Evolutionary conservation across 2,113 vertebrate genomes (phyloP).

Genomic region (Progne subis): DNA sequence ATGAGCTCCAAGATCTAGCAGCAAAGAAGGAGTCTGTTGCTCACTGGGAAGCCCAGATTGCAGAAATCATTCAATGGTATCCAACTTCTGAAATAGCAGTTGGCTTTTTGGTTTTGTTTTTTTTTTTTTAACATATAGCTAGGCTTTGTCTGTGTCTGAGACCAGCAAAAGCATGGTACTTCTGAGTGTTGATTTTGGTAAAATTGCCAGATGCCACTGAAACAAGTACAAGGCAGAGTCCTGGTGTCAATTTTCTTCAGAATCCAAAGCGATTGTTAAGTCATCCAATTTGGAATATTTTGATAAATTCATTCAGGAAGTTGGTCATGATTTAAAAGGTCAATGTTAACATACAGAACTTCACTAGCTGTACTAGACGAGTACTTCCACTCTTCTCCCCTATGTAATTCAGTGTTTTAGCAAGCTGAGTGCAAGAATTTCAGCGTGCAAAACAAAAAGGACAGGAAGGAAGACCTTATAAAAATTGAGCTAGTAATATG

Average conservation of each 20-base stretch:
- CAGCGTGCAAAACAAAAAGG: background rate
- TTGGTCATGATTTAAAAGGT: background rate
- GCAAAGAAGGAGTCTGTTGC: slow-evolving; percentile 94
- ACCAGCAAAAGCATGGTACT: background rate
- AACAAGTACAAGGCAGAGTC: background rate
- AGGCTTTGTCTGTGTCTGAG: background rate
- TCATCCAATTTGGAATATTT: background rate
- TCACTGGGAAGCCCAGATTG: slow-evolving; percentile 98
- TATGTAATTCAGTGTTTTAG: background rate
- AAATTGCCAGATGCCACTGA: background rate
- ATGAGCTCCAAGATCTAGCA: slow-evolving; percentile 89
- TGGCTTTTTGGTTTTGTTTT: too few relatives aligned
- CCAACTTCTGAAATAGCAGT: background rate
- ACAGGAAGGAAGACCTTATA: background rate
- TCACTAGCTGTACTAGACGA: background rate
- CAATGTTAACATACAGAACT: background rate
- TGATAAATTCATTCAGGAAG: background rate
- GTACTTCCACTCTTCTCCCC: background rate
- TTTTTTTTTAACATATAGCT: background rate
- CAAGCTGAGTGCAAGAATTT: background rate
- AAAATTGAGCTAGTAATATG: background rate
- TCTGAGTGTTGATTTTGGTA: background rate
- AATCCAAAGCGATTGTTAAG: background rate
- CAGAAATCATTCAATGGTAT: slow-evolving; percentile 98
- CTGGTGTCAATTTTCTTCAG: background rate